These are phyloP conservation scores for Camelus bactrianus DNA, from an alignment of 2,113 vertebrate species.

Conservation along the genomic window DNA sequence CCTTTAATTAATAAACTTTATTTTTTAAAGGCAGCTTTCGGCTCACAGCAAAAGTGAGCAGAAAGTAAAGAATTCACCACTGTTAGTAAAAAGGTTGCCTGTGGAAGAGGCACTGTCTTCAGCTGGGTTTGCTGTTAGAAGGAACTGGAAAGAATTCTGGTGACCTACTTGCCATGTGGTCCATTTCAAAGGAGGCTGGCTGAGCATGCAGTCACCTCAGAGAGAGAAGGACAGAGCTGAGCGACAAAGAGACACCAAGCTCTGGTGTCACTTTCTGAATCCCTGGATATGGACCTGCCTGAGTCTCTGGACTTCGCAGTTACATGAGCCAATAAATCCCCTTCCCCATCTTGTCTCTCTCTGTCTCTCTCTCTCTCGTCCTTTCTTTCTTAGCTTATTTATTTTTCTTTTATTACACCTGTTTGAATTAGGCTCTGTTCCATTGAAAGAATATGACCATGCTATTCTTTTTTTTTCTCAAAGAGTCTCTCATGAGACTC, in stretches of 20 bases:
- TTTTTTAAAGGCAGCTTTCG: too few species aligned
- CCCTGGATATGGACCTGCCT: not conserved
- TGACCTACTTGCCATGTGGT: not conserved
- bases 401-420: conserved; percentile 10
- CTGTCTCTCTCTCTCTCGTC: too few species aligned
- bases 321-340: not conserved
- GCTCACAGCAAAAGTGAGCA: too few species aligned
- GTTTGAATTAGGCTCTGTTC: not conserved
- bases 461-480: not conserved
- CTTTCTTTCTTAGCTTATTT: not conserved
- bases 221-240: not conserved
- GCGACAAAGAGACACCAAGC: not conserved
- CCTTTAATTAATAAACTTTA: too few species aligned
- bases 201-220: not conserved
- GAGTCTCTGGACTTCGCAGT: not conserved
- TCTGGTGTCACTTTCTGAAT: not conserved
- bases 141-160: not conserved
- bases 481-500: not conserved
- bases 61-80: too few species aligned
- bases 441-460: not conserved
- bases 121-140: not conserved
- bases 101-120: not conserved
- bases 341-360: not conserved
- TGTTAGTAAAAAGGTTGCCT: too few species aligned
- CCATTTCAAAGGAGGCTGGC: not conserved